Conservation (phyloP, 2,888 invertebrate species). For the Diadegma fenestrale region DNA sequence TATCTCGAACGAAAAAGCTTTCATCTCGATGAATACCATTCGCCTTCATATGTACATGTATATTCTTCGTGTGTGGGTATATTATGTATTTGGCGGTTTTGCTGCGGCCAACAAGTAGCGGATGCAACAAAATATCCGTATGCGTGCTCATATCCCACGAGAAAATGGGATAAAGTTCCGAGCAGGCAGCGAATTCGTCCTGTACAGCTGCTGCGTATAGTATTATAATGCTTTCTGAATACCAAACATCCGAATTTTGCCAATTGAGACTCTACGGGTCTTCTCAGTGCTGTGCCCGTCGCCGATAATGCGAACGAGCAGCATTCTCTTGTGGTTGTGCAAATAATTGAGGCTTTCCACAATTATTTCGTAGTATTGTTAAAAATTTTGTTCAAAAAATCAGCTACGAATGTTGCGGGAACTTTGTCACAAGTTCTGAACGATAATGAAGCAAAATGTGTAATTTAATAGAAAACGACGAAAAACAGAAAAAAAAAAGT, state of each 20-base stretch:
- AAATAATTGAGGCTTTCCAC: not conserved
- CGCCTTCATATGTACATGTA: constrained; percentile 1
- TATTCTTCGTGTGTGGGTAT: not conserved
- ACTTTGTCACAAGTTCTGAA: not conserved
- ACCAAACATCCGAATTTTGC: constrained; percentile 42
- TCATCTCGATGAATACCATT: constrained; percentile 64
- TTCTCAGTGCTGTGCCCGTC: constrained; percentile 6
- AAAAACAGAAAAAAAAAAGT: no score
- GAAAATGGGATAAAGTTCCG: constrained; percentile 43
- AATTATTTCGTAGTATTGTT: no score
- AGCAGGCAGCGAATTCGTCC: constrained; percentile 34
- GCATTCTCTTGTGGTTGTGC: not conserved
- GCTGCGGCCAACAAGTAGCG: constrained; percentile 28
- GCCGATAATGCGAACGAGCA: not conserved
- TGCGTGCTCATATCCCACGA: not conserved
- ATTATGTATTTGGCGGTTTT: constrained; percentile 55
- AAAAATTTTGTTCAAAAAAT: no score
- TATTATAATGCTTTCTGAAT: constrained; percentile 30
- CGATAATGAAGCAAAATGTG: not conserved
- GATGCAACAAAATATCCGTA: constrained; percentile 9
- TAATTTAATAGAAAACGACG: no score
- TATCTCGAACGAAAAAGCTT: constrained; percentile 62
- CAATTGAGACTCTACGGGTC: not conserved
- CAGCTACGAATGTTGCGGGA: not conserved
- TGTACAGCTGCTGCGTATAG: not conserved